Evolutionary conservation across 2,113 vertebrate species (phyloP).

Genomic region (Dicerorhinus sumatrensis): DNA sequence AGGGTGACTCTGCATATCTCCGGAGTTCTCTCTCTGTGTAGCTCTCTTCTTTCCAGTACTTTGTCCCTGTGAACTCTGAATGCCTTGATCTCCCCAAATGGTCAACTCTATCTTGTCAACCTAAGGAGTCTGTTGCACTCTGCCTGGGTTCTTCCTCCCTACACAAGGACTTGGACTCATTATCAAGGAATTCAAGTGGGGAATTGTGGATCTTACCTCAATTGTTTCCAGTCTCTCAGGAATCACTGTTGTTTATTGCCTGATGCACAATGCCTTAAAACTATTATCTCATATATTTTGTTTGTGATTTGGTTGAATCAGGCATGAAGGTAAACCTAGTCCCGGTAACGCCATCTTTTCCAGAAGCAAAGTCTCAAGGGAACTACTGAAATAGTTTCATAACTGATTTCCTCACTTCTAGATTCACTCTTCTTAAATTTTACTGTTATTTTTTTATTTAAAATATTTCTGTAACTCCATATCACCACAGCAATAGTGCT

Average conservation of each 20-base stretch:
- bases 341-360: neutral
- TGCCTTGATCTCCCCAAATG: neutral
- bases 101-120: neutral
- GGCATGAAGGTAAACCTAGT: neutral
- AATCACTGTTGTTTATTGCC: neutral
- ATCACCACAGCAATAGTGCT: neutral
- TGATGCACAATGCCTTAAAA: neutral
- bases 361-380: neutral
- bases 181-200: neutral
- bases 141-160: neutral
- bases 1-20: accelerated
- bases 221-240: neutral
- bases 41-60: neutral
- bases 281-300: neutral
- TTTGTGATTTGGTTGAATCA: neutral
- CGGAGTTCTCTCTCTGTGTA: neutral
- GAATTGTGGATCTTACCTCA: neutral
- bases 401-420: neutral
- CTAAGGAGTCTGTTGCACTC: neutral
- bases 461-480: neutral
- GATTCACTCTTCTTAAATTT: neutral
- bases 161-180: neutral
- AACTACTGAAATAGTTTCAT: neutral
- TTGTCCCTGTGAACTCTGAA: neutral
- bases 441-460: constrained; percentile 15